Evolutionary conservation across 1,140 invertebrate species (phyloP), one percentile per base, ranked within the genome.

Genomic region (Leptinotarsa texana): DNA sequence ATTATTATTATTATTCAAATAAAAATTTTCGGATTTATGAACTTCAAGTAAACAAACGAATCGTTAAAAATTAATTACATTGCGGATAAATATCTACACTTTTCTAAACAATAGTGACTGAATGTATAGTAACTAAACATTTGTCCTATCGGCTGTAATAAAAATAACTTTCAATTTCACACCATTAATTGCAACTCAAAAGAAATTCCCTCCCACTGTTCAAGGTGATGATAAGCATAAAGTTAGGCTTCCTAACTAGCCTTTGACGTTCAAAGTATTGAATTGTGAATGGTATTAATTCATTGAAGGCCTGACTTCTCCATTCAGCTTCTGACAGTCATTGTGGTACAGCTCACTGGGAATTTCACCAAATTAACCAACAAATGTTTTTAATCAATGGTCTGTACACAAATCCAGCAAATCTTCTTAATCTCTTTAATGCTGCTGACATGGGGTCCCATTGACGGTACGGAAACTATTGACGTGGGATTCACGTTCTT

Each of bases 381-480:
- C 79, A 80, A 81, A 81, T 78, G 79, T 78, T 77, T 79, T 81
- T 81, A 81, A 81, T 81, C 78, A 81, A 77, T 81, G 80, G 76
- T 33, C 73, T 75, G 71, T 77, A 76, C 76, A 77, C 63, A 79
- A 80, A 65, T 79, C 76, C 74, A 62, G 75, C 21, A 33, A 65
- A 65, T 65, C 63, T 65, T 65, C 17, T 71, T 80, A 80, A 80
- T 80, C 79, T 77, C 73, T 80, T 77, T 77, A 76, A 80, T 73
- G 79, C n/a, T 22, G 75, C 33, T 69, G 42, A 48, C 68, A 33
- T 47, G 48, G 33, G 68, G 68, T 33, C 3, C 51, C 51, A 57
- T 57, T n/a, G 51, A 42, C n/a, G 17, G 51, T 18, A 15, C 51
- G 51, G 51, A n/a, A 57, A 57, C 15, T n/a, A n/a, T 57, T 57